phyloP scores from a whole-genome alignment of 1,140 invertebrate genomes.

The Nasonia longicornis region DNA sequence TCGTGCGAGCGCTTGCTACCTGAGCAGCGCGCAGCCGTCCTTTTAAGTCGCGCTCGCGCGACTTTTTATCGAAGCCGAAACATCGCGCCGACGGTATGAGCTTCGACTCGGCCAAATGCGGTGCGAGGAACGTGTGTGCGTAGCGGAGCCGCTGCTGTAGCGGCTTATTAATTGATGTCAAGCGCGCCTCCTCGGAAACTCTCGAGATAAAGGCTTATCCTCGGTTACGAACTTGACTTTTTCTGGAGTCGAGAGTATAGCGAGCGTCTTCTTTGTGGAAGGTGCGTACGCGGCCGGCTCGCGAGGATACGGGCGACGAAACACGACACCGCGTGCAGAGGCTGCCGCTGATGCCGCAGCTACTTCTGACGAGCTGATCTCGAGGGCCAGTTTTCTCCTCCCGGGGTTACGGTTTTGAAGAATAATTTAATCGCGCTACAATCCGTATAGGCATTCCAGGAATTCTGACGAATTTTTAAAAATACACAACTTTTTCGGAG shows the following conservation, averaged over 20 bases:
- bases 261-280: background rate
- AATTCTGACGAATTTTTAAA: no score
- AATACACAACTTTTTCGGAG: no score
- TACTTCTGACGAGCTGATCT: no score
- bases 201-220: slow-evolving; percentile 32
- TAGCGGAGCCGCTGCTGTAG: slow-evolving; percentile 15
- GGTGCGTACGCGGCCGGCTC: no score
- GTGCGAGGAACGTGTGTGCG: background rate
- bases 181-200: slow-evolving; percentile 36
- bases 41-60: background rate
- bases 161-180: slow-evolving; percentile 54
- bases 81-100: slow-evolving; percentile 13
- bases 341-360: no score
- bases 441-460: no score
- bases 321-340: background rate
- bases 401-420: no score
- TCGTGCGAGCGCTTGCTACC: slow-evolving; percentile 50
- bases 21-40: slow-evolving; percentile 51
- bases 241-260: background rate
- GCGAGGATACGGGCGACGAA: background rate
- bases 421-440: no score
- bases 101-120: background rate
- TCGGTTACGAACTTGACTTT: slow-evolving; percentile 29
- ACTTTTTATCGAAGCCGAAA: slow-evolving; percentile 46
- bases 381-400: no score